Conservation (phyloP, 2,888 invertebrate genomes). For the Caenorhabditis sp. region DNA sequence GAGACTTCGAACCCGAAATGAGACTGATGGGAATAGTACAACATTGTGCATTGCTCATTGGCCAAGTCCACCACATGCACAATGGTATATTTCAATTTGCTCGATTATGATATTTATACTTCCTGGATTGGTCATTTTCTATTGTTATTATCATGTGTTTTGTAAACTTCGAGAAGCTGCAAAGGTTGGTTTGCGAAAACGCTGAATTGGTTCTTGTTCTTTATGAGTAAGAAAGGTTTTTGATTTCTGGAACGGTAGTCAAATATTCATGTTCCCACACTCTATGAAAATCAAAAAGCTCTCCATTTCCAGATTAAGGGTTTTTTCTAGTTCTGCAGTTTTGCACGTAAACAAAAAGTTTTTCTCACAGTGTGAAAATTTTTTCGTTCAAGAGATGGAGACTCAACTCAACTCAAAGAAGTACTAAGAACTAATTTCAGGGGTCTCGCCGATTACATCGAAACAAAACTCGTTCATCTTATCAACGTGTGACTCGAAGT, state of each 20-base stretch:
- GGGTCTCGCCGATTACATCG: conserved; percentile 61
- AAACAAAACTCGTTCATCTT: conserved; percentile 60
- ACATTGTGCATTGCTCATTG: conserved; percentile 65
- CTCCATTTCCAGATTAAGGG: no score
- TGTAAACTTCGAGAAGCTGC: conserved; percentile 65
- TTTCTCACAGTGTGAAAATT: background rate
- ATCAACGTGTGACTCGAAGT: conserved; percentile 68
- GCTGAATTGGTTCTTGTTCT: background rate
- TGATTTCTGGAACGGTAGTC: conserved; percentile 7
- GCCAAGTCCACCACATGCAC: conserved; percentile 59
- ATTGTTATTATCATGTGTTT: conserved; percentile 69
- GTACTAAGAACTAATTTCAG: conserved; percentile 8
- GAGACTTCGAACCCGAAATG: conserved; percentile 39
- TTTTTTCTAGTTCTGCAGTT: no score
- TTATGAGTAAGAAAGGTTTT: background rate
- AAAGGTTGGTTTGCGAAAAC: conserved; percentile 18
- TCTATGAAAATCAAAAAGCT: no score
- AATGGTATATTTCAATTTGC: conserved; percentile 67
- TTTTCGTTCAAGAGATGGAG: no score
- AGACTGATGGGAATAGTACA: conserved; percentile 45
- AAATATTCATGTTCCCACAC: no score
- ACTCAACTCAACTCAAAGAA: background rate
- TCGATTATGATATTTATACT: conserved; percentile 68
- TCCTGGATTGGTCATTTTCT: conserved; percentile 64
- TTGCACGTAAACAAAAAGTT: background rate